Evolutionary conservation across 2,888 invertebrate species (phyloP).

Genomic region (Tipula lateralis): DNA sequence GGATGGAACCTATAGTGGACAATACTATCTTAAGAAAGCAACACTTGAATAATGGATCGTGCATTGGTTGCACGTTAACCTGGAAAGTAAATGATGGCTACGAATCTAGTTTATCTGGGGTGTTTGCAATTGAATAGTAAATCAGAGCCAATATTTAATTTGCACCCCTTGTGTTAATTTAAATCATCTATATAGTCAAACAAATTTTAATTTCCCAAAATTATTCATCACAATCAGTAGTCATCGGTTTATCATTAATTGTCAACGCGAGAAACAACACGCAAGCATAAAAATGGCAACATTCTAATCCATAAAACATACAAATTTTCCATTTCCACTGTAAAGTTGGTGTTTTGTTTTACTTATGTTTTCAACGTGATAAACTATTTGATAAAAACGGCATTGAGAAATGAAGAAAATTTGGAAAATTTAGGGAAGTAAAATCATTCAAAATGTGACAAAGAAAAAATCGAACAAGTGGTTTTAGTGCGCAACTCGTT

Average conservation of each 20-base stretch:
- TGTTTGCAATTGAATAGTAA: too few species aligned
- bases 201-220: background rate
- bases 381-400: background rate
- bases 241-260: background rate
- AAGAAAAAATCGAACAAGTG: constrained; percentile 26
- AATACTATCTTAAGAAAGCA: too few species aligned
- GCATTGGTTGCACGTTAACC: too few species aligned
- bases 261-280: background rate
- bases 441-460: background rate
- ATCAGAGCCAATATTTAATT: too few species aligned
- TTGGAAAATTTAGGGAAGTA: background rate
- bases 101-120: too few species aligned
- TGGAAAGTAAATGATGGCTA: too few species aligned
- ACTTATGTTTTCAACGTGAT: background rate
- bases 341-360: background rate
- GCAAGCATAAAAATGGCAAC: background rate
- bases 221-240: background rate
- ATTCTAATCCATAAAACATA: background rate
- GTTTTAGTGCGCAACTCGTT: constrained; percentile 29
- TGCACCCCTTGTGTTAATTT: too few species aligned
- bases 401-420: background rate
- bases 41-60: too few species aligned
- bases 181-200: too few species aligned
- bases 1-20: too few species aligned
- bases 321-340: background rate